These are phyloP conservation scores for Dorcus hopei DNA, from an alignment of 2,888 invertebrate species.

Conservation along the genomic window DNA sequence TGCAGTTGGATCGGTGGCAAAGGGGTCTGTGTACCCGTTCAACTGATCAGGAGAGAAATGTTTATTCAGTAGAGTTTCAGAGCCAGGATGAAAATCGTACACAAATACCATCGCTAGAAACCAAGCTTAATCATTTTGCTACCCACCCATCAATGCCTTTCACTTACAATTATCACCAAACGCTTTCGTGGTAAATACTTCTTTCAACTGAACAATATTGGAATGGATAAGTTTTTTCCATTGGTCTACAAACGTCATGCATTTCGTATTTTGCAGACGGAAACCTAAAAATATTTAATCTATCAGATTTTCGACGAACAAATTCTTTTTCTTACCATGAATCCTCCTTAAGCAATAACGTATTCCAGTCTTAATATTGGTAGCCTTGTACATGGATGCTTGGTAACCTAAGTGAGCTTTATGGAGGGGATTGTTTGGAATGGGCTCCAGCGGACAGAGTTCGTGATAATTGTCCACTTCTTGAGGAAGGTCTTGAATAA, in stretches of 20 bases:
- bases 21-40: conserved; percentile 72
- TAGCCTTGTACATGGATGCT: conserved; percentile 87
- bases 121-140: background rate
- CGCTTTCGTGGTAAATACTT: conserved; percentile 91
- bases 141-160: background rate
- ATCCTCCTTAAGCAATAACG: conserved; percentile 84
- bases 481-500: conserved; percentile 68
- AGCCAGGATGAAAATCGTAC: conserved; percentile 91
- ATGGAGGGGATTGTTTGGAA: conserved; percentile 53
- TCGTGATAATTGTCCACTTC: conserved; percentile 90
- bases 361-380: conserved; percentile 80
- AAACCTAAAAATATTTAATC: conserved; percentile 57
- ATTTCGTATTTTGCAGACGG: conserved; percentile 77
- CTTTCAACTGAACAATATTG: conserved; percentile 88
- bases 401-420: conserved; percentile 72
- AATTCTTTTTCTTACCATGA: conserved; percentile 59
- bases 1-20: conserved; percentile 78
- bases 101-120: conserved; percentile 87
- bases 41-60: conserved; percentile 70
- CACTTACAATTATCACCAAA: conserved; percentile 92
- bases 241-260: conserved; percentile 80
- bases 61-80: conserved; percentile 81
- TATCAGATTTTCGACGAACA: too few relatives aligned
- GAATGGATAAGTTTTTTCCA: conserved; percentile 96
- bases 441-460: conserved; percentile 78